Conservation (phyloP, 2,888 invertebrate genomes). For the Ichneumon xanthorius region DNA sequence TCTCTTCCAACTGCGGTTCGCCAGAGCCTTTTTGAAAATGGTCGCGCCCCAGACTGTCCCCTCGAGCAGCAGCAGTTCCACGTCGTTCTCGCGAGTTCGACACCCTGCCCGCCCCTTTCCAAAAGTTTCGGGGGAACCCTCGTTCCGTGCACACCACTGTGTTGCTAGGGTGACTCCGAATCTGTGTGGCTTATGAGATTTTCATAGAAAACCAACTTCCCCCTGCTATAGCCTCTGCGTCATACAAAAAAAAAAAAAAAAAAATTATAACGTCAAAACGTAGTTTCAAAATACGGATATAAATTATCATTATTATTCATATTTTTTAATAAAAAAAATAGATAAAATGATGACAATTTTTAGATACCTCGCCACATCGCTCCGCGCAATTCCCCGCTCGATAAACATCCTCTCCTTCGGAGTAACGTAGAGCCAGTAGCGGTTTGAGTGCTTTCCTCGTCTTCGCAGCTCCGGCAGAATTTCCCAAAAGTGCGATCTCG, state of each 20-base stretch:
- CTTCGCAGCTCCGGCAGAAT: conserved; percentile 71
- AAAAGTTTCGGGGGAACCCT: conserved; percentile 39
- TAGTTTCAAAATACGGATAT: background rate
- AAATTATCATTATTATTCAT: background rate
- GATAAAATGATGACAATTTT: background rate
- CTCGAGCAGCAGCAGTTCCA: conserved; percentile 28
- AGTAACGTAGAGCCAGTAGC: conserved; percentile 13
- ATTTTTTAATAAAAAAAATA: background rate
- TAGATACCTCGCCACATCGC: background rate
- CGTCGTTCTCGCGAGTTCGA: conserved; percentile 42
- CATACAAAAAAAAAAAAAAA: background rate
- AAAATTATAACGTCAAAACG: background rate
- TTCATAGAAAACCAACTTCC: conserved; percentile 55
- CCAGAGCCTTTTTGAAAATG: conserved; percentile 52
- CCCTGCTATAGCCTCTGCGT: conserved; percentile 15
- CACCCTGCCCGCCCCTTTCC: conserved; percentile 37
- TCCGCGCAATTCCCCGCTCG: background rate
- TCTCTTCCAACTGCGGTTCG: conserved; percentile 38
- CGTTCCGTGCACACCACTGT: conserved; percentile 9
- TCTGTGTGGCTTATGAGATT: conserved; percentile 62
- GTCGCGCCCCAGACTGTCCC: conserved; percentile 27
- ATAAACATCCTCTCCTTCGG: background rate
- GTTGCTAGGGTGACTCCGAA: conserved; percentile 43
- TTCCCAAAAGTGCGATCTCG: conserved; percentile 68
- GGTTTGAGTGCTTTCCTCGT: conserved; percentile 1